phyloP scores from a whole-genome alignment of 2,797 vertebrate genomes.

The Micrastur ruficollis region DNA sequence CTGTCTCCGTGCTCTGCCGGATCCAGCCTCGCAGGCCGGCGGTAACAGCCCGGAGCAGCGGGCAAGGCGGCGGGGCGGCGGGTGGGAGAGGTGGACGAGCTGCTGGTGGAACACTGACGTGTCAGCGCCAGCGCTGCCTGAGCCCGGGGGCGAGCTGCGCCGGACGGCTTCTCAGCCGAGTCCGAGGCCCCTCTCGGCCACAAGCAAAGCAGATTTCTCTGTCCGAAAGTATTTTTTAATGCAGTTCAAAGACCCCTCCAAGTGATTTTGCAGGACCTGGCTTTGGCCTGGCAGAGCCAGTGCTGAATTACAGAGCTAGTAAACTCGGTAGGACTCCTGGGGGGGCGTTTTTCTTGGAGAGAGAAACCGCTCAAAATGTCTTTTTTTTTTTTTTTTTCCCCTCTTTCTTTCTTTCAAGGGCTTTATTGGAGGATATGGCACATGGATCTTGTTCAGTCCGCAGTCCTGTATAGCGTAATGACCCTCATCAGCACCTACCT shows the following conservation, averaged over 20 bases:
- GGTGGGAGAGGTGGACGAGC: background rate
- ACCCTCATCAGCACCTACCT: slow-evolving; percentile 96
- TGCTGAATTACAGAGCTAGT: fast-evolving
- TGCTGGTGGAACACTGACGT: background rate
- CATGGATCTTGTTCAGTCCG: slow-evolving; percentile 98
- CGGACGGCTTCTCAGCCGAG: background rate
- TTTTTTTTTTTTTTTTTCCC: fast-evolving
- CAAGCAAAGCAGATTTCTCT: fast-evolving
- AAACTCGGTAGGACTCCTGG: fast-evolving
- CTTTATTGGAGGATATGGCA: slow-evolving; percentile 99
- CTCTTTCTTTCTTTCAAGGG: slow-evolving; percentile 70
- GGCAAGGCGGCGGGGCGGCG: background rate
- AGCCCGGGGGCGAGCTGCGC: background rate
- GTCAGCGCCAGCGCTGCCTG: background rate
- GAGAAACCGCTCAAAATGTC: fast-evolving
- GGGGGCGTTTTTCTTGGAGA: fast-evolving
- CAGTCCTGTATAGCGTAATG: slow-evolving; percentile 95
- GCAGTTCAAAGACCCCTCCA: fast-evolving
- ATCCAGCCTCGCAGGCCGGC: too few relatives aligned
- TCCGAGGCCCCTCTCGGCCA: background rate
- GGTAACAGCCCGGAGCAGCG: background rate
- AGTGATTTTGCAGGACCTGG: background rate
- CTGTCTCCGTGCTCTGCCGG: too few relatives aligned
- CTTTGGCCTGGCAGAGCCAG: background rate
- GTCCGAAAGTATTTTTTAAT: fast-evolving